Base-by-base conservation (phyloP, 37 sponge, comb jelly and placozoan genomes). In the Cladorhizidae sp. region DNA sequence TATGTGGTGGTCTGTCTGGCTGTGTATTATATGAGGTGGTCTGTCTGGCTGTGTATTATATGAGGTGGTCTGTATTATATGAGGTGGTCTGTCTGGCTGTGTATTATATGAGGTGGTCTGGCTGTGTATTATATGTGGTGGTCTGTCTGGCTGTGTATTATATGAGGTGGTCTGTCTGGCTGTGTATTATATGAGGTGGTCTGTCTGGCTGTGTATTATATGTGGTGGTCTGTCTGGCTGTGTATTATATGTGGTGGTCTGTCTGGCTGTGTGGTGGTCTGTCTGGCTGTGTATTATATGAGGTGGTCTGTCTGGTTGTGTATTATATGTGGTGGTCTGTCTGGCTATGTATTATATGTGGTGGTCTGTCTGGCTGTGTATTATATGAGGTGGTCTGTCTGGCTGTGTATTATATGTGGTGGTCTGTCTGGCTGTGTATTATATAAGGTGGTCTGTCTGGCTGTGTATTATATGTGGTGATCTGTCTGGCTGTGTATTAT, bases 21-120 rank as follows among this genome's bases (percentile, higher is more conserved):
- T 5, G 6, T 8, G 37, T 6, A 6, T n/a, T n/a, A n/a, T 25
- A 7, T 33, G 28, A 33, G 14, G 2, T 36, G 14, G 21, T 61
- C 17, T 76, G 35, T 35, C 55, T 55, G 36, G 1, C 22, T 28
- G 15, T 54, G 36, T 74, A 14, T 45, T 74, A 82, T 80, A 18
- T 80, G 86, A 62, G 37, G 7, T 8, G 3, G 3, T 5, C 7
- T 8, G 37, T 6, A 6, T n/a, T n/a, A n/a, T 25, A 7, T 33
- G 28, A 33, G 14, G 2, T 36, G 14, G 21, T 61, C 17, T 76
- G 35, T 35, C 55, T 55, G 36, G 1, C 22, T 28, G 15, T 54
- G 36, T 74, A 14, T 45, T 12, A n/a, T n/a, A n/a, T n/a, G n/a
- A n/a, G n/a, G n/a, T n/a, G n/a, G n/a, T n/a, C n/a, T n/a, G n/a